Evolutionary conservation across 2,797 vertebrate species (phyloP).

Genomic region (Tolypeutes matacus): DNA sequence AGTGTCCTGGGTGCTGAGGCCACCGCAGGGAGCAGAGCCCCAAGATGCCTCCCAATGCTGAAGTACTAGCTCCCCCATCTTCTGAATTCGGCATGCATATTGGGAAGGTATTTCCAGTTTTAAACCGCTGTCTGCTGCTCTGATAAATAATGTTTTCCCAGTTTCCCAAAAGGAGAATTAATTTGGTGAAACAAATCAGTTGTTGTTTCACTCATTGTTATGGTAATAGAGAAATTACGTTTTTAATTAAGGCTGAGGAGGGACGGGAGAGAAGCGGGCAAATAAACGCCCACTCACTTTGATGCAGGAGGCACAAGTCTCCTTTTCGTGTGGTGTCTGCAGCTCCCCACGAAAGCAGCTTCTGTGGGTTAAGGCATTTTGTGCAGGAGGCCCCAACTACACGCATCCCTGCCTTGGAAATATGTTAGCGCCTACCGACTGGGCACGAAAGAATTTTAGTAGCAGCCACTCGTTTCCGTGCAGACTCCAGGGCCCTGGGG

Average conservation of each 20-base stretch:
- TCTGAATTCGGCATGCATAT: neutral
- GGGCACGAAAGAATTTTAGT: neutral
- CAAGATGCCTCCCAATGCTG: neutral
- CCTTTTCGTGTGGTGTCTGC: no score
- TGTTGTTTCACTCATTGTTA: conserved; percentile 71
- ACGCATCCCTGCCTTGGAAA: neutral
- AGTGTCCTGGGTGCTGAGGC: neutral
- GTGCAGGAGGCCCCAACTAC: neutral
- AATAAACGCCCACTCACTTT: neutral
- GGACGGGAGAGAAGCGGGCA: neutral
- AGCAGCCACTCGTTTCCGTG: neutral
- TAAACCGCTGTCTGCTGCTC: conserved; percentile 51
- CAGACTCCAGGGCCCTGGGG: neutral
- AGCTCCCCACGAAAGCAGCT: neutral
- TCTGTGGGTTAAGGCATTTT: neutral
- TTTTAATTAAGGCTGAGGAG: conserved; percentile 76
- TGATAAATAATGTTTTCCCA: conserved; percentile 70
- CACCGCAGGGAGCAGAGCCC: neutral
- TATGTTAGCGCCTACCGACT: neutral
- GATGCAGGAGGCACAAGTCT: neutral
- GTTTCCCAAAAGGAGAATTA: conserved; percentile 78
- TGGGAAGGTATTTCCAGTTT: conserved; percentile 60
- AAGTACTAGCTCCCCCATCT: neutral
- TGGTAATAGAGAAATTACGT: conserved; percentile 76
- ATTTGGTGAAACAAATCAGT: conserved; percentile 77